Evolutionary conservation across 2,113 vertebrate genomes (phyloP), one percentile per base, ranked within the genome.

Genomic region (Barnardius zonarius): DNA sequence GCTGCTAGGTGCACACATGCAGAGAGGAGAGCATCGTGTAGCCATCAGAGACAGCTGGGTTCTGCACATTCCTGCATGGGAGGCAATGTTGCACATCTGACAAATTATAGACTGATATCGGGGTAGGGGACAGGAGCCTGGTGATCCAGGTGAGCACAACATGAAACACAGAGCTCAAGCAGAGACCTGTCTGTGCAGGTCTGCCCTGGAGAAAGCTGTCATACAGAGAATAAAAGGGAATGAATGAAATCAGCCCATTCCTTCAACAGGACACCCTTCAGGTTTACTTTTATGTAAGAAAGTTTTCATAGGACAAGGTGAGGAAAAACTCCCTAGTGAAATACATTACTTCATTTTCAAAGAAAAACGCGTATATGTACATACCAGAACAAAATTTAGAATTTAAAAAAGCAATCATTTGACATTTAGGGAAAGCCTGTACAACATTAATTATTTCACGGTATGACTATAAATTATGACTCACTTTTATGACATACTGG

Each of bases 381-480:
- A 82, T 2, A 84, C 13, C 13, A 73, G 31, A 84, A 41, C 9
- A 89, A 84, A 89, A 84, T 18, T 13, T 33, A 57, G 41, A 73
- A 48, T 51, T 83, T 35, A 6, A 48, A 93, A 88, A 62, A 62
- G 7, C 20, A 73, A 86, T 27, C 5, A 67, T 82, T 77, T 92
- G 54, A 81, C 76, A 78, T 86, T 66, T 62, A 83, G 24, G 37
- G 31, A 24, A 77, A 92, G 14, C 25, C 31, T 85, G n/a, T 52
- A 67, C 35, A 70, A 84, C n/a, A 35, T 70, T 73, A 83, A 81
- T 69, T 88, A 73, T 88, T 93, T 95, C 30, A 44, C 41, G 69
- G n/a, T 44, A 18, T 77, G 24, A 31, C 41, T 91, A 52, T 49
- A 91, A 74, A 92, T 57, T 52, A 25, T 63, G 64, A 83, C 41